These are phyloP conservation scores for Isaurus tuberculatus DNA, from an alignment of 92 coral and sea anemone species.

Conservation along the genomic window DNA sequence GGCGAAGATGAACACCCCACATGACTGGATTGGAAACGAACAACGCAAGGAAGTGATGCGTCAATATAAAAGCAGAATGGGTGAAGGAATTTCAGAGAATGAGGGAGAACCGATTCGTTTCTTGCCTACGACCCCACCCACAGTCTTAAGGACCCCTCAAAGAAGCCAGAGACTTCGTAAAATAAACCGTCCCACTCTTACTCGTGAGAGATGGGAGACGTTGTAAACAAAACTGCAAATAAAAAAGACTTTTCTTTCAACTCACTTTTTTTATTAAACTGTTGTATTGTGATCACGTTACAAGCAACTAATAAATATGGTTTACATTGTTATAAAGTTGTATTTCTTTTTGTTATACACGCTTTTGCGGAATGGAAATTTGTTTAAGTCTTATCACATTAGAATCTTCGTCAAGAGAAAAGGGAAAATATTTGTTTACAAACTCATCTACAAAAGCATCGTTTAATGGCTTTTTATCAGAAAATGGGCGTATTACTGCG, in stretches of 20 bases:
- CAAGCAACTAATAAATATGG: neutral
- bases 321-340: neutral
- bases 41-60: slow-evolving; percentile 21
- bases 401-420: neutral
- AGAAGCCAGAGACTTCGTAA: neutral
- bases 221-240: neutral
- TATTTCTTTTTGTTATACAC: neutral
- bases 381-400: neutral
- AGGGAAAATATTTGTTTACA: slow-evolving; percentile 49
- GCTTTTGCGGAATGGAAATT: neutral
- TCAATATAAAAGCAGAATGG: neutral
- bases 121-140: neutral
- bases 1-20: slow-evolving; percentile 7
- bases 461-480: slow-evolving; percentile 47
- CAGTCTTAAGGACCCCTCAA: slow-evolving; percentile 3
- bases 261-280: neutral
- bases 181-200: neutral
- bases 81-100: no score
- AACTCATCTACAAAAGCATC: slow-evolving; percentile 61
- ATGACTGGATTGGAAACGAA: slow-evolving; percentile 13
- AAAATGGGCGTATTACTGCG: slow-evolving; percentile 47
- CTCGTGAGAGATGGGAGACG: slow-evolving; percentile 5
- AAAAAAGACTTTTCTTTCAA: neutral
- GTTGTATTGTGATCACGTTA: neutral
- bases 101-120: neutral